Evolutionary conservation across 2,113 vertebrate genomes (phyloP).

Genomic region (Phyllostomus discolor): DNA sequence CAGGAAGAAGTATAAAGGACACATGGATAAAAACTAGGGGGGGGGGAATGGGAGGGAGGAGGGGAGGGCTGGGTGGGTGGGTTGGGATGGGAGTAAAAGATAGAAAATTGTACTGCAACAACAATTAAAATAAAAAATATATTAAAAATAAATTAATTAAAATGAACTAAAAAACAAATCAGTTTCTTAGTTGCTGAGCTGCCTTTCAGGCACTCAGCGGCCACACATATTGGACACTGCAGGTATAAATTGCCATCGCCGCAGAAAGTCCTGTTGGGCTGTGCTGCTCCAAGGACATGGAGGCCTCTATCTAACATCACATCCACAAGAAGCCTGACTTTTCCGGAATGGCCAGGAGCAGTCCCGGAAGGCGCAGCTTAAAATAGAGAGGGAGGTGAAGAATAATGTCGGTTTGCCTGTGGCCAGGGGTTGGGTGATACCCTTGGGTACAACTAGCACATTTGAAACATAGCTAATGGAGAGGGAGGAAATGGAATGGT

Average conservation of each 20-base stretch:
- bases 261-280: neutral
- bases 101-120: no score
- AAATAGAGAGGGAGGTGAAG: conserved; percentile 47
- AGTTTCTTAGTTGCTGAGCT: neutral
- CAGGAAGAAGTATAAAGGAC: no score
- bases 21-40: no score
- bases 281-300: neutral
- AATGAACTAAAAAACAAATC: neutral
- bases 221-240: neutral
- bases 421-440: neutral
- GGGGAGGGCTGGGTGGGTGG: no score
- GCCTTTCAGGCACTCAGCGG: neutral
- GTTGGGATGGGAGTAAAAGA: no score
- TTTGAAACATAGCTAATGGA: neutral
- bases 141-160: neutral
- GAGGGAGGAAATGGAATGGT: neutral
- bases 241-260: neutral
- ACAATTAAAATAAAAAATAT: no score
- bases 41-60: no score
- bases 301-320: neutral
- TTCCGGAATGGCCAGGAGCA: conserved; percentile 49
- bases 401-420: neutral
- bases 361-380: conserved; percentile 15
- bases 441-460: neutral
- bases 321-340: neutral